phyloP scores from a whole-genome alignment of 2,888 invertebrate species.

The Hecatera dysodea region DNA sequence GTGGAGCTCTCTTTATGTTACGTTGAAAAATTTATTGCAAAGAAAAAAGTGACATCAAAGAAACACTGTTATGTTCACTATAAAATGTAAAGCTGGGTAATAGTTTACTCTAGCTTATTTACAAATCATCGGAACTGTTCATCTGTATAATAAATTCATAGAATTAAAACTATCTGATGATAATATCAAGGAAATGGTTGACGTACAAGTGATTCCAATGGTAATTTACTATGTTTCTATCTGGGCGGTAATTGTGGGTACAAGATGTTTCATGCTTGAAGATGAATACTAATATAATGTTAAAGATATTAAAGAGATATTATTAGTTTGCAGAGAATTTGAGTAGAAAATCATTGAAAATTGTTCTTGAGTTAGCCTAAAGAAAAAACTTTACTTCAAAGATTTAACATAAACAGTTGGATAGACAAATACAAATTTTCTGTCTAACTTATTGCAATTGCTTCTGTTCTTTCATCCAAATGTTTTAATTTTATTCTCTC shows the following conservation, averaged over 20 bases:
- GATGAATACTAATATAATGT: constrained; percentile 48
- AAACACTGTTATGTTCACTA: constrained; percentile 73
- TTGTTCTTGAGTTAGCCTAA: not conserved
- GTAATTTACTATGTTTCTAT: constrained; percentile 61
- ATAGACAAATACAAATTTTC: not conserved
- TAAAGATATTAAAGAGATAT: constrained; percentile 23
- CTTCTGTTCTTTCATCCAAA: not conserved
- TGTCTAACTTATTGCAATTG: not conserved
- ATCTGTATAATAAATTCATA: constrained; percentile 62
- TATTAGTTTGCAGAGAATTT: constrained; percentile 17
- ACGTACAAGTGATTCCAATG: constrained; percentile 54
- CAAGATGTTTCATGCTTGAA: constrained; percentile 37
- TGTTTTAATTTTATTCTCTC: not conserved
- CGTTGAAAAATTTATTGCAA: constrained; percentile 84
- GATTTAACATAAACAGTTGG: not conserved
- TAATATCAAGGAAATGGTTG: constrained; percentile 67
- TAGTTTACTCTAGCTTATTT: constrained; percentile 65
- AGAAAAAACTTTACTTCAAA: constrained; percentile 11
- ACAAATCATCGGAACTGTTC: constrained; percentile 66
- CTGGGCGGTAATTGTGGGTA: constrained; percentile 52
- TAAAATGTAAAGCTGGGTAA: constrained; percentile 72
- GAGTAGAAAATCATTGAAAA: not conserved
- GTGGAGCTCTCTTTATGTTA: constrained; percentile 79
- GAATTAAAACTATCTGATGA: constrained; percentile 64
- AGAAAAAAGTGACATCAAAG: constrained; percentile 88